A percentile compares a stretch with the other conserved stretches of the same genome.
Conservation (phyloP, 2,888 invertebrate genomes). For the Tipula confusa region DNA sequence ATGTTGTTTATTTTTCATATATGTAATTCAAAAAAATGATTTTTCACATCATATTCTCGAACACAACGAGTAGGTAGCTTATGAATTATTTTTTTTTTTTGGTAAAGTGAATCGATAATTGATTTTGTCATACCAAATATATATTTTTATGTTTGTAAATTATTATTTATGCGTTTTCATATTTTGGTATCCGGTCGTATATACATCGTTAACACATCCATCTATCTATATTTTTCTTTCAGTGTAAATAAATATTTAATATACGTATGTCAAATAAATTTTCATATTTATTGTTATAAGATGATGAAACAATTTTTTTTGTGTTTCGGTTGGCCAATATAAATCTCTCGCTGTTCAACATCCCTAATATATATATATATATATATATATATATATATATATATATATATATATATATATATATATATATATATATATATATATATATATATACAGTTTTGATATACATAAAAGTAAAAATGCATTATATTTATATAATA, state of each 20-base stretch:
- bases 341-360: not conserved
- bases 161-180: conserved; percentile 20
- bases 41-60: not conserved
- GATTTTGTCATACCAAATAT: conserved; percentile 14
- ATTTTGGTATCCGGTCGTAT: not conserved
- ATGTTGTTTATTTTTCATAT: conserved; percentile 6
- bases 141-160: not conserved
- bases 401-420: too few species aligned
- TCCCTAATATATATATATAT: too few species aligned
- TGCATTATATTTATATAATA: too few species aligned
- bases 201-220: not conserved
- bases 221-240: not conserved
- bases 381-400: too few species aligned
- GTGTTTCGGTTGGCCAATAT: not conserved
- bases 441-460: too few species aligned
- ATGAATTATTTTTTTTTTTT: too few species aligned
- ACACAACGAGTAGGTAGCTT: not conserved
- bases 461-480: too few species aligned
- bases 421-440: too few species aligned
- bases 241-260: not conserved
- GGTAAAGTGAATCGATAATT: conserved; percentile 1
- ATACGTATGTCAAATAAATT: not conserved
- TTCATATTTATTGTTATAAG: conserved; percentile 12
- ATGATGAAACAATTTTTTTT: not conserved
- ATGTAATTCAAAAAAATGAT: not conserved